phyloP scores from a whole-genome alignment of 1,140 invertebrate genomes.

The Apis mellifera region Amel_HAv3.1 CM009938.2:12249001-12249500 shows the following conservation, averaged over 20 bases:
- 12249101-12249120: not conserved
- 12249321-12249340: too few species aligned
- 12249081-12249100: conserved; percentile 9
- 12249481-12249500: too few species aligned
- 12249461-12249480: too few species aligned
- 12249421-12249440: too few species aligned
- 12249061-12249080: not conserved
- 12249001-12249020: too few species aligned
- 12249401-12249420: too few species aligned
- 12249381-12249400: too few species aligned
- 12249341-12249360: too few species aligned
- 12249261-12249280: not conserved
- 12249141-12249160: not conserved
- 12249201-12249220: conserved; percentile 27
- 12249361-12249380: too few species aligned
- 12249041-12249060: not conserved
- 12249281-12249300: not conserved
- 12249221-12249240: conserved; percentile 48
- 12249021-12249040: too few species aligned
- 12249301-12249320: too few species aligned
- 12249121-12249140: not conserved
- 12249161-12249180: conserved; percentile 24
- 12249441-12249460: too few species aligned
- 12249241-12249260: not conserved
- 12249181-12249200: conserved; percentile 19